Evolutionary conservation across 2,113 vertebrate species (phyloP).

Genomic region (Chitala chitala): DNA sequence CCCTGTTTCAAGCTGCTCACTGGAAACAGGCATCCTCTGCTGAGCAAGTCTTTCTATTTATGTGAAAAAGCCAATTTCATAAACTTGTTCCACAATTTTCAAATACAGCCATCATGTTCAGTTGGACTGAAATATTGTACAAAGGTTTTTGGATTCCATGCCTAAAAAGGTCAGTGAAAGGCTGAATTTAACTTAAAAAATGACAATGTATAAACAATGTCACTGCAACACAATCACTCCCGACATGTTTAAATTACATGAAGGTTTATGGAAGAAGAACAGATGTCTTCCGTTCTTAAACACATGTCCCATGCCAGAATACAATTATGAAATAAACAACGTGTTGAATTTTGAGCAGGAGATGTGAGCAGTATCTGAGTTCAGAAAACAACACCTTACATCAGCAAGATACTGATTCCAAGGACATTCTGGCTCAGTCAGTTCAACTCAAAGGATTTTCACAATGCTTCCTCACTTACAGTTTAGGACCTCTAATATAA

Average conservation of each 20-base stretch:
- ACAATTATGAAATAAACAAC: background rate
- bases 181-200: background rate
- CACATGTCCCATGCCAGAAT: background rate
- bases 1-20: background rate
- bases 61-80: background rate
- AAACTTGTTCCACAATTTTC: background rate
- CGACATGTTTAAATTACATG: slow-evolving; percentile 6
- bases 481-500: background rate
- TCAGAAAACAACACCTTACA: no score
- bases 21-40: background rate
- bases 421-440: no score
- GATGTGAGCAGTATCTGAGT: background rate
- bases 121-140: background rate
- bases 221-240: background rate
- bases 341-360: background rate
- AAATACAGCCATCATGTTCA: background rate
- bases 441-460: background rate
- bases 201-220: slow-evolving; percentile 10
- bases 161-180: background rate
- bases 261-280: background rate
- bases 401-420: no score
- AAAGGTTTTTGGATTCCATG: background rate
- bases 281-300: background rate
- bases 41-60: background rate
- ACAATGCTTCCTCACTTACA: background rate